These are phyloP conservation scores for Oreortyx pictus DNA, from an alignment of 2,797 vertebrate genomes.

Conservation along the genomic window DNA sequence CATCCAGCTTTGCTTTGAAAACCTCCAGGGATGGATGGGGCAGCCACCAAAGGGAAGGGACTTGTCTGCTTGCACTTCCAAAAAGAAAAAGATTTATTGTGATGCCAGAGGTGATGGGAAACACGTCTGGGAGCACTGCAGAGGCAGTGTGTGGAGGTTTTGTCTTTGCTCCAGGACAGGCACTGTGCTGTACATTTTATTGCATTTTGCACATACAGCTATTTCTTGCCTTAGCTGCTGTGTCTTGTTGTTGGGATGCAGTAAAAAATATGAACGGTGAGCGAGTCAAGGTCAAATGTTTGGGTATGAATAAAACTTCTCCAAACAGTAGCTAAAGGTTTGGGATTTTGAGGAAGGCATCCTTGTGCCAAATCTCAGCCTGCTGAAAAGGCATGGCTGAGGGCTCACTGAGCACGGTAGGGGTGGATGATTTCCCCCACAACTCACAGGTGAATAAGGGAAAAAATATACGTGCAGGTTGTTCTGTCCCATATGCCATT, in stretches of 20 bases:
- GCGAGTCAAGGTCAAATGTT: background rate
- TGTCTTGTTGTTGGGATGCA: background rate
- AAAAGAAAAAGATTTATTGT: background rate
- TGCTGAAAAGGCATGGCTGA: background rate
- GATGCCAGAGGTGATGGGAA: rapidly evolving
- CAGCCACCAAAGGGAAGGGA: background rate
- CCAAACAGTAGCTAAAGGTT: background rate
- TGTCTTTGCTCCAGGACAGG: background rate
- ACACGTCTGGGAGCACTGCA: background rate
- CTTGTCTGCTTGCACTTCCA: background rate
- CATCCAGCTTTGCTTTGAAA: too few species aligned
- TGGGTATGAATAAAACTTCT: background rate
- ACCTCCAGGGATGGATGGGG: too few species aligned
- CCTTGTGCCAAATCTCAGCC: background rate
- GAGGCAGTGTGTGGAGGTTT: rapidly evolving
- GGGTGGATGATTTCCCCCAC: background rate
- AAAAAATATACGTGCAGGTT: background rate
- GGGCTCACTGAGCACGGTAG: background rate
- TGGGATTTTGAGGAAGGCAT: background rate
- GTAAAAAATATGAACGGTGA: background rate
- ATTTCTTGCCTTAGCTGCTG: background rate
- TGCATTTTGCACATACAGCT: background rate
- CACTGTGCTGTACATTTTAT: rapidly evolving
- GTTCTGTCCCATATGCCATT: background rate
- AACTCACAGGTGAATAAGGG: background rate